Conservation (phyloP, 2,797 vertebrate genomes). For the Ctenosaura bakeri region DNA sequence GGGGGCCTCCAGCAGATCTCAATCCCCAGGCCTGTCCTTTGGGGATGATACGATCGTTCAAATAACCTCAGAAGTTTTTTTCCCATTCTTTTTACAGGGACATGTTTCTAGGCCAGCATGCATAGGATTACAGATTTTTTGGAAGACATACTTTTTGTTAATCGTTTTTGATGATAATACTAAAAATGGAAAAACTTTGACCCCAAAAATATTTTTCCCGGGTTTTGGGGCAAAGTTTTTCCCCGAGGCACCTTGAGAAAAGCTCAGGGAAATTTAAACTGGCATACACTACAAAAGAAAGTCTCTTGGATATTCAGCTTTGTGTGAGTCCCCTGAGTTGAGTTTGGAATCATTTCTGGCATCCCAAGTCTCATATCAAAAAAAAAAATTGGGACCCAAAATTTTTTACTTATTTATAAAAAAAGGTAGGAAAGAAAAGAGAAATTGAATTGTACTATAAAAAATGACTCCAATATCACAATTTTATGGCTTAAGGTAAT, state of each 20-base stretch:
- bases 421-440: background rate
- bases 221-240: background rate
- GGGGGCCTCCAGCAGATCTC: no score
- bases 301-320: background rate
- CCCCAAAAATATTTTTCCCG: background rate
- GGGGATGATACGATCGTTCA: no score
- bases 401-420: background rate
- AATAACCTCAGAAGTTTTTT: no score
- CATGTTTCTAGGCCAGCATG: background rate
- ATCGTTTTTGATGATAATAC: background rate
- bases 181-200: background rate
- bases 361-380: background rate
- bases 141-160: background rate
- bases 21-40: no score
- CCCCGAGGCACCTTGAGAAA: no score
- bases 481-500: slow-evolving; percentile 35
- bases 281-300: background rate
- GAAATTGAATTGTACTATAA: slow-evolving; percentile 23
- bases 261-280: background rate
- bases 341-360: background rate
- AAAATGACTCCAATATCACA: slow-evolving; percentile 26
- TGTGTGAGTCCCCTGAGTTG: no score
- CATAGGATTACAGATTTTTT: background rate
- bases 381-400: background rate
- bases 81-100: background rate